phyloP scores from a whole-genome alignment of 1,140 invertebrate species.

The Neodiprion virginianus region DNA sequence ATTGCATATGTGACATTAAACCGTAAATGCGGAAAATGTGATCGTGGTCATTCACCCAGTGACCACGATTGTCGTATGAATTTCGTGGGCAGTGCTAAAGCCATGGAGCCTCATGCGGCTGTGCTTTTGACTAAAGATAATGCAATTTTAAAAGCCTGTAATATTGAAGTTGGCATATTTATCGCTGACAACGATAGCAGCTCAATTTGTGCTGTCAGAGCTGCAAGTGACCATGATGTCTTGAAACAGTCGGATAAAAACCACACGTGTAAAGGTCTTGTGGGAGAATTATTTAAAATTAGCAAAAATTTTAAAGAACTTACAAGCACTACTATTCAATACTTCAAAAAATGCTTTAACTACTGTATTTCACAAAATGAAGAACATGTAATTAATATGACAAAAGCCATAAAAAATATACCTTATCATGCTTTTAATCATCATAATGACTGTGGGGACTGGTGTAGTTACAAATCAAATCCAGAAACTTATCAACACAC shows the following conservation, averaged over 20 bases:
- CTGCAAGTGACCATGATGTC: neutral
- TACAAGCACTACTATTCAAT: slow-evolving; percentile 18
- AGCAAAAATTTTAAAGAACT: neutral
- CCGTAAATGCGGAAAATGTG: slow-evolving; percentile 25
- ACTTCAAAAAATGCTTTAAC: slow-evolving; percentile 22
- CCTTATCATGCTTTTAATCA: slow-evolving; percentile 26
- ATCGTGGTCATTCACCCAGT: slow-evolving; percentile 13
- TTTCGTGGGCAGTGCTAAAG: slow-evolving; percentile 21
- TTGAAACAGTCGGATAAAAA: neutral
- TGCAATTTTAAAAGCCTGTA: slow-evolving; percentile 5
- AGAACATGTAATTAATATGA: slow-evolving; percentile 17
- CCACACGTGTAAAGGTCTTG: neutral
- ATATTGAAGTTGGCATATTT: slow-evolving; percentile 20
- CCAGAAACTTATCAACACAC: slow-evolving; percentile 17
- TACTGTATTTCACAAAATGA: slow-evolving; percentile 24
- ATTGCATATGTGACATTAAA: slow-evolving; percentile 24
- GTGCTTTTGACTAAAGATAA: slow-evolving; percentile 10
- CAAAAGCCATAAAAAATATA: slow-evolving; percentile 23
- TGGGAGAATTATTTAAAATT: neutral
- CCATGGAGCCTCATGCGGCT: slow-evolving; percentile 17
- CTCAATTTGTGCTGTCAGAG: slow-evolving; percentile 23
- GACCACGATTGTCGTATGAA: slow-evolving; percentile 32
- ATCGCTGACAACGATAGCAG: slow-evolving; percentile 22
- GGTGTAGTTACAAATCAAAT: slow-evolving; percentile 18
- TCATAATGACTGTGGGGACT: slow-evolving; percentile 23